Evolutionary conservation across 2,888 invertebrate genomes (phyloP).

Genomic region (Oligia strigilis): DNA sequence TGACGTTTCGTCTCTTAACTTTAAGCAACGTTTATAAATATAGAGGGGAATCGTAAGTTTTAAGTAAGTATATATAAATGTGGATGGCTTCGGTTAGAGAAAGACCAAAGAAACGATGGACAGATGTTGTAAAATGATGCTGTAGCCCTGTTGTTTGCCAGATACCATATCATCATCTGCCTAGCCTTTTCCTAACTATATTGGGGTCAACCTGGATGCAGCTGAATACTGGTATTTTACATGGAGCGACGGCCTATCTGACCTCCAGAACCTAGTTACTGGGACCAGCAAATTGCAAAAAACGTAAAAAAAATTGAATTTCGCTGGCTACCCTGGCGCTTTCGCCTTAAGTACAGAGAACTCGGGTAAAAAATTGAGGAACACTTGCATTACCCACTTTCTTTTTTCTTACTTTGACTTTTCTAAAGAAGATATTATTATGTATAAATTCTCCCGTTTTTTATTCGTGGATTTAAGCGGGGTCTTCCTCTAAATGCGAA

Average conservation of each 20-base stretch:
- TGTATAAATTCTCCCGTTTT: slow-evolving; percentile 12
- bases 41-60: background rate
- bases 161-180: no score
- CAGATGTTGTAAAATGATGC: background rate
- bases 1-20: background rate
- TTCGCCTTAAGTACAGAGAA: background rate
- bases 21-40: background rate
- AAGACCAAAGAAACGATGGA: background rate
- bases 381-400: background rate
- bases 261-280: no score
- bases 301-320: no score
- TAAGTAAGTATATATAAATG: background rate
- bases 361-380: background rate
- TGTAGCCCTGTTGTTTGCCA: background rate
- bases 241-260: no score
- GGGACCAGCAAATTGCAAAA: no score
- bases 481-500: slow-evolving; percentile 39
- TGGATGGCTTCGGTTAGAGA: background rate
- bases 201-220: no score
- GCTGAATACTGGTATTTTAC: no score
- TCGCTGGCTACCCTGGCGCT: no score
- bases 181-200: no score
- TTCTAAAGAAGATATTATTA: slow-evolving; percentile 4
- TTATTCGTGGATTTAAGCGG: slow-evolving; percentile 28
- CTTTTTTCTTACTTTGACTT: background rate